Base-by-base conservation (phyloP, 1,140 invertebrate species). In the Calephelis nemesis region DNA sequence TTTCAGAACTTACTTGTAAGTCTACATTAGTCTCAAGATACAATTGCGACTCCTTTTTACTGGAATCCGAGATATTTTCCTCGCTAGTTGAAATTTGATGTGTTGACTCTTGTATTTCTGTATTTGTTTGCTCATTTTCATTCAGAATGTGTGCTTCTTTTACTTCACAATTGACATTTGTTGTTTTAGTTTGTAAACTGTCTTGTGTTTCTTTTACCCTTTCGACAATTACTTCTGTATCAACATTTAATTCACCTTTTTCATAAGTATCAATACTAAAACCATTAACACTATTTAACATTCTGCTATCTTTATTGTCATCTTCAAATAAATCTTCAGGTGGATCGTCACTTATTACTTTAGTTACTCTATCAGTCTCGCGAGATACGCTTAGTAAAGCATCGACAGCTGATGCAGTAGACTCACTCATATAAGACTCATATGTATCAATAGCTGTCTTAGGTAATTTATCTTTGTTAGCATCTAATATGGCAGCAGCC, bases 311-410 rank as follows among this genome's bases (percentile, higher is more conserved):
- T 69, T 75, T 85, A 72, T 81, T 77, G 63, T 91, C 89, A 69
- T 91, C 89, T 79, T 91, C 89, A 77, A 91, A 91, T 68, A 91
- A 78, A 71, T 90, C 84, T 78, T 91, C 89, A 15, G 89, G 89
- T 4, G 80, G 85, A 81, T 89, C 88, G 13, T 84, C 79, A 72
- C 87, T 88, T 62, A 91, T 81, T 49, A 82, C 73, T 77, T 82
- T 86, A n/a, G 89, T 85, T n/a, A 91, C 87, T 70, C 81, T 79
- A 70, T 91, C 88, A 65, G 85, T 64, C 63, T 91, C 88, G 70
- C 88, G 72, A 8, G 87, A 90, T 6, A 91, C 88, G 73, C 84
- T 90, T 47, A 91, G 69, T 66, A 91, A 83, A 40, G 85, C 86
- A 74, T 90, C 88, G 40, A 91, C 88, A 42, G 88, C 88, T 0